Base-by-base conservation (phyloP, 2,888 invertebrate species). In the Rapana venosa region DNA sequence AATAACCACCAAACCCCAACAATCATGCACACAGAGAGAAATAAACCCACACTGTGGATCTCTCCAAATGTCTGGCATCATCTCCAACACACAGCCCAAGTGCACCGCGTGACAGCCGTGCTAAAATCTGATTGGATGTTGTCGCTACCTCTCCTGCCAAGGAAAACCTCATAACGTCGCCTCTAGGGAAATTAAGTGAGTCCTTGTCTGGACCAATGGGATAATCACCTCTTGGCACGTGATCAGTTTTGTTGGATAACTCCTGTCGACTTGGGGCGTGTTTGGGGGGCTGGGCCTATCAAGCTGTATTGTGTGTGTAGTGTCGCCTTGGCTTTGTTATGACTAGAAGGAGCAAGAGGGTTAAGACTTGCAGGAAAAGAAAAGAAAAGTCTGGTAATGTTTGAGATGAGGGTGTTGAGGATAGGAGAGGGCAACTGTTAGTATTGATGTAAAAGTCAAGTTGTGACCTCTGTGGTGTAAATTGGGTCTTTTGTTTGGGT, bases 241-340 rank as follows among this genome's bases (percentile, higher is more conserved):
- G 81, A 83, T n/a, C 81, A 79, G 30, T 83, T 83, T 22, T 83
- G 81, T 83, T 83, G 81, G 81, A 83, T 83, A 81, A 83, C 36
- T 36, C 36, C 81, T 36, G 81, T 83, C 47, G 81, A 26, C 22
- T 22, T 26, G 81, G n/a, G 81, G 77, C 81, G 81, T 83, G 81
- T 47, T 83, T 83, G 17, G 74, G n/a, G 26, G 8, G 35, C 30
- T 61, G 20, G 61, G 13, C 61, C 20, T 61, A 47, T 61, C 61
- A 20, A 20, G 61, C 61, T 61, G 61, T 61, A 61, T 61, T 15
- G 61, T 61, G 20, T 61, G 61, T 61, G 61, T 47, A 8, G 2
- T 47, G 47, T 47, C 47, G 47, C 47, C 8, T 2, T 47, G 47
- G 47, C 47, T 47, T 47, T 47, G 47, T 47, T 47, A 47, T 47